Percentiles rank a stretch among this genome's conserved stretches.
Evolutionary conservation across 2,113 vertebrate species (phyloP).

Genomic region (Salvelinus fontinalis): DNA sequence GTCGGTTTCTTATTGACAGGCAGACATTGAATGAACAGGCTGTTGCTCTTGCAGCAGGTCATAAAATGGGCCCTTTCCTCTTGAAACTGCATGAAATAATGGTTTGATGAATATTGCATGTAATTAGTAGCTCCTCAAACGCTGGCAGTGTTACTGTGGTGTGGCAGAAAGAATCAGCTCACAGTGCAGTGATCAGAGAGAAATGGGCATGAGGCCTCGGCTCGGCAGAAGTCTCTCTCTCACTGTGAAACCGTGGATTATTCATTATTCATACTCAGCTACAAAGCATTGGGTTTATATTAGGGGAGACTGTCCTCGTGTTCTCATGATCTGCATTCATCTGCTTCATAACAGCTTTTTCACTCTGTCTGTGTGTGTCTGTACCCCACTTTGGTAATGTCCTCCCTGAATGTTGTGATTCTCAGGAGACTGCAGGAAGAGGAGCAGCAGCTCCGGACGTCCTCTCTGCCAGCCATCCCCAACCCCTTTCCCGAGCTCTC

Average conservation of each 20-base stretch:
- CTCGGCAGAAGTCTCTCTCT: conserved; percentile 13
- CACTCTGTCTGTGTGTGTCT: background rate
- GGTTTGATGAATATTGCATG: conserved; percentile 62
- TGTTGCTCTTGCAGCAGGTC: background rate
- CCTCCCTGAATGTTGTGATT: conserved; percentile 2
- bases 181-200: conserved; percentile 67
- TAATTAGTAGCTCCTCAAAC: conserved; percentile 43
- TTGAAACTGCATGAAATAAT: background rate
- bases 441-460: conserved; percentile 89
- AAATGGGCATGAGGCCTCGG: conserved; percentile 61
- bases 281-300: background rate
- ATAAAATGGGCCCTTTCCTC: background rate
- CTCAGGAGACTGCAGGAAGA: conserved; percentile 89
- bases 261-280: conserved; percentile 15
- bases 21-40: background rate
- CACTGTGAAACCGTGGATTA: conserved; percentile 42
- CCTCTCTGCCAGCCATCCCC: conserved; percentile 94
- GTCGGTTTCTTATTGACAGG: conserved; percentile 1
- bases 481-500: conserved; percentile 97
- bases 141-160: conserved; percentile 53
- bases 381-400: background rate
- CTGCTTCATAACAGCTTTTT: background rate
- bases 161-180: conserved; percentile 49
- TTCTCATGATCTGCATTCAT: background rate
- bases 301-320: background rate